phyloP scores from a whole-genome alignment of 2,888 invertebrate species.

The Uloborus plumipes region DNA sequence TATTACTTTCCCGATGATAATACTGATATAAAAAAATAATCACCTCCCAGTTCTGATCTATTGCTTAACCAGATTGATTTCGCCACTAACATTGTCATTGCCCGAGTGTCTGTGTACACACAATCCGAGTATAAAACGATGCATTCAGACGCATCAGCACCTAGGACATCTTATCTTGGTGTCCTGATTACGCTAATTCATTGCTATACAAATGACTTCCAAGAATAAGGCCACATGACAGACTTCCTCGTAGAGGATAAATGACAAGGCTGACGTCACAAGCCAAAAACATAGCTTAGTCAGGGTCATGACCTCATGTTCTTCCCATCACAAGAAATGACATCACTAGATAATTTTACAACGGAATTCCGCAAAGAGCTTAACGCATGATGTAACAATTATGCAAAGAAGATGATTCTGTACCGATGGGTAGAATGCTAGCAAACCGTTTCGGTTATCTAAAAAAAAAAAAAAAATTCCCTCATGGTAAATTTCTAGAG shows the following conservation, averaged over 20 bases:
- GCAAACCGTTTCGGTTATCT: too few species aligned
- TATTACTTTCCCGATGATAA: too few species aligned
- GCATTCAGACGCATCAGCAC: slow-evolving; percentile 3
- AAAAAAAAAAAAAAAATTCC: too few species aligned
- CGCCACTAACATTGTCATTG: too few species aligned
- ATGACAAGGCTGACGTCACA: slow-evolving; percentile 49
- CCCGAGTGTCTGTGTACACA: too few species aligned
- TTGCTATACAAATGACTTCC: slow-evolving; percentile 47
- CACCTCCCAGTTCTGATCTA: too few species aligned
- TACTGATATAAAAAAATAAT: too few species aligned
- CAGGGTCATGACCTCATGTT: slow-evolving; percentile 55
- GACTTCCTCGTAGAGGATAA: slow-evolving; percentile 55
- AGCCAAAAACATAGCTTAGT: slow-evolving; percentile 33
- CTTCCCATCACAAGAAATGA: slow-evolving; percentile 38
- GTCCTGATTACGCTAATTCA: slow-evolving; percentile 48
- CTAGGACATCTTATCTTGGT: slow-evolving; percentile 29
- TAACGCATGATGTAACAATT: not conserved
- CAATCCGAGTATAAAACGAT: too few species aligned
- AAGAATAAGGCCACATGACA: slow-evolving; percentile 50
- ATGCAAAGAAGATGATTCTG: not conserved
- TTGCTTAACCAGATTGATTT: too few species aligned
- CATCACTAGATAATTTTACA: slow-evolving; percentile 54
- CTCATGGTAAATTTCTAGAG: too few species aligned
- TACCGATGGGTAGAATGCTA: not conserved
- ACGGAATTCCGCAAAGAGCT: slow-evolving; percentile 25